phyloP scores from a whole-genome alignment of 2,888 invertebrate species.

The Rhaphigaster nebulosa region DNA sequence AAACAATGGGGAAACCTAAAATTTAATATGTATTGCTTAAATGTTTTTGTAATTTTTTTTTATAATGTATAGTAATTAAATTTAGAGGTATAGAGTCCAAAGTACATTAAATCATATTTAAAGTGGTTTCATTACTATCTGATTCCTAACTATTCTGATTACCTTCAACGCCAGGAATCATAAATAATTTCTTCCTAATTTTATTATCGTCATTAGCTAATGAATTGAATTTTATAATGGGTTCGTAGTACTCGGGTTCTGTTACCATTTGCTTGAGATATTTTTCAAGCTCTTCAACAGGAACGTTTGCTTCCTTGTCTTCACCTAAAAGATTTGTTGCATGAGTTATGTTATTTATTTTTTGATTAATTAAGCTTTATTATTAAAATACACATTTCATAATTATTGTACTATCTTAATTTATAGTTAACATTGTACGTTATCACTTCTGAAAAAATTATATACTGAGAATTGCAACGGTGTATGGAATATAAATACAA shows the following conservation, averaged over 20 bases:
- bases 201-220: constrained; percentile 69
- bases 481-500: too few species aligned
- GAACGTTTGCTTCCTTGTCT: background rate
- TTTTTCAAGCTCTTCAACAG: background rate
- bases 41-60: background rate
- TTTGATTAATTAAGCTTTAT: too few species aligned
- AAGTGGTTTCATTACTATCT: background rate
- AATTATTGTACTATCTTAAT: background rate
- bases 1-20: constrained; percentile 71
- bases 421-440: too few species aligned
- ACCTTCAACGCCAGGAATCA: constrained; percentile 79
- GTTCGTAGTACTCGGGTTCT: constrained; percentile 59
- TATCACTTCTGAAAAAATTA: too few species aligned
- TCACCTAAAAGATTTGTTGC: background rate
- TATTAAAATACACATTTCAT: background rate
- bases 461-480: background rate
- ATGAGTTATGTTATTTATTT: background rate
- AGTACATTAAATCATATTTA: too few species aligned
- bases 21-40: constrained; percentile 15
- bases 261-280: constrained; percentile 47
- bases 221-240: constrained; percentile 71
- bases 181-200: constrained; percentile 71
- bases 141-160: background rate
- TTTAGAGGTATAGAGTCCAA: background rate
- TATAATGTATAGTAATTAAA: background rate